Base-by-base conservation (phyloP, 1,140 invertebrate species). In the Acromyrmex echinatior region DNA sequence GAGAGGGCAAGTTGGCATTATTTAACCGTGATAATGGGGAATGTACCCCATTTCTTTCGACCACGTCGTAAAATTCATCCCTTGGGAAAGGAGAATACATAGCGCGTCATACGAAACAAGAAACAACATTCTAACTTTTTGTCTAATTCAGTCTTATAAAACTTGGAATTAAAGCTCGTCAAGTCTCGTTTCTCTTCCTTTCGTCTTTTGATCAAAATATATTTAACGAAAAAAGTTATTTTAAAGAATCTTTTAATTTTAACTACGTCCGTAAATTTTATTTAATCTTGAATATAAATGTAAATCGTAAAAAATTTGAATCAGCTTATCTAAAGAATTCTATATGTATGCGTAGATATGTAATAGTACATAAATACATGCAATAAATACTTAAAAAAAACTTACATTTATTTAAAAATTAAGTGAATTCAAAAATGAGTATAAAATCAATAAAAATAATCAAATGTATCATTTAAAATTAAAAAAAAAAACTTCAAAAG, bases 21-120 rank as follows among this genome's bases (percentile, higher is more conserved):
- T 70, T 45, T 49, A 45, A 60, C 14, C 45, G 87, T 73, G 89
- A 66, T 91, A 90, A 82, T 88, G 63, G 76, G 58, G 77, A 28
- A 86, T 82, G 80, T 79, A 68, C 68, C 77, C 53, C 45, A 65
- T 39, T 65, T 90, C 71, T 90, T 88, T 88, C 63, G 78, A 71
- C 51, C 81, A 51, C 31, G 58, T 88, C 89, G 82, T 91, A 90
- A 90, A 91, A 88, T 79, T 81, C 60, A 56, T 31, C 58, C 28
- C 77, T 56, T 28, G 58, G 58, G 53, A 73, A 81, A 25, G 66
- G 53, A 31, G 76, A 25, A 65, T 51, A 65, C 6, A 45, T 39
- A 16, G 12, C 25, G 39, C 18, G 25, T 62, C 45, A 62, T 66
- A 53, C 31, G 25, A 60, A 63, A 49, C 53, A 56, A 56, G 14